A percentile compares a stretch with the other conserved stretches of the same genome.
phyloP scores from a whole-genome alignment of 2,888 invertebrate genomes.

The Hydroisotoma schaefferi region DNA sequence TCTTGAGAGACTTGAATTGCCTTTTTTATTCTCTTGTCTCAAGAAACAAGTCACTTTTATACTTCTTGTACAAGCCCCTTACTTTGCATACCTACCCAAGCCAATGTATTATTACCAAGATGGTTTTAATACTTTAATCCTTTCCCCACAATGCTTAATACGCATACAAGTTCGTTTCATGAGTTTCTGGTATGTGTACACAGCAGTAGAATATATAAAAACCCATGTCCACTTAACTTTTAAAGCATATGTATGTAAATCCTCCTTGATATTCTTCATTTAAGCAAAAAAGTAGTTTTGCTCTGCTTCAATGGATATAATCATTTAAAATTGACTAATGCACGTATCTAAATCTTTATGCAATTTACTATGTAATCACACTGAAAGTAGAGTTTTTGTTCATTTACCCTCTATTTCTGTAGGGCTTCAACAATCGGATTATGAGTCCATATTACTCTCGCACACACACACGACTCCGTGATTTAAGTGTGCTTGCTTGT shows the following conservation, averaged over 20 bases:
- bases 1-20: too few species aligned
- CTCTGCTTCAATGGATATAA: not conserved
- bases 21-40: too few species aligned
- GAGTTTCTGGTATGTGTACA: too few species aligned
- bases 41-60: too few species aligned
- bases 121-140: not conserved
- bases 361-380: conserved; percentile 3
- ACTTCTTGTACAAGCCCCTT: not conserved
- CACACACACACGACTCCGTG: conserved; percentile 7
- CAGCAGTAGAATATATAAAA: too few species aligned
- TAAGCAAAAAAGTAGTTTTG: conserved; percentile 1
- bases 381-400: not conserved
- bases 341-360: not conserved
- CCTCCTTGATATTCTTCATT: not conserved
- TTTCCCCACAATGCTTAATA: conserved; percentile 2
- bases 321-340: conserved; percentile 5
- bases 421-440: not conserved
- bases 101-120: not conserved
- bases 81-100: not conserved
- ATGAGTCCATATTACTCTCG: not conserved
- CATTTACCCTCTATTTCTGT: too few species aligned
- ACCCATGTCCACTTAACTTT: too few species aligned
- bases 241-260: not conserved
- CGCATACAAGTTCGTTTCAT: too few species aligned
- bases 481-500: too few species aligned